phyloP scores from a whole-genome alignment of 2,113 vertebrate genomes.

The Candoia aspera region DNA sequence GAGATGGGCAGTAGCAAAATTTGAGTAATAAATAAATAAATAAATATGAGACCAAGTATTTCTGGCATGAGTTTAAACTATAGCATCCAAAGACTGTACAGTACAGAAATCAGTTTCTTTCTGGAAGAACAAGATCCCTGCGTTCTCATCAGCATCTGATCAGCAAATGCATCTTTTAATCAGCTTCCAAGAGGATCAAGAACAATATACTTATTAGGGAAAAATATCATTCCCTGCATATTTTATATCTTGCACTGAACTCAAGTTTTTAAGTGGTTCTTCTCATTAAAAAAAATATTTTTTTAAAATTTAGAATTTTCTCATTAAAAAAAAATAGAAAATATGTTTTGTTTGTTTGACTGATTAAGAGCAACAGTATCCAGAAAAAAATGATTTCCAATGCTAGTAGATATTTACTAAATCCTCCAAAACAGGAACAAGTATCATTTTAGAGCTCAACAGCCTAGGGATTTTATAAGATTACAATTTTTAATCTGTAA shows the following conservation, averaged over 20 bases:
- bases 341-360: slow-evolving; percentile 30
- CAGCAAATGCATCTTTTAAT: slow-evolving; percentile 25
- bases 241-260: neutral
- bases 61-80: neutral
- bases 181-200: neutral
- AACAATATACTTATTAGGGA: neutral
- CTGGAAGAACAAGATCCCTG: neutral
- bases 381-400: neutral
- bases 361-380: slow-evolving; percentile 18
- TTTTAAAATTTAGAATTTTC: too few relatives aligned
- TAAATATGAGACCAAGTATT: neutral
- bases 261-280: neutral
- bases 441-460: neutral
- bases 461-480: slow-evolving; percentile 20
- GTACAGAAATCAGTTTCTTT: neutral
- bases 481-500: neutral
- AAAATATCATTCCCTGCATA: neutral
- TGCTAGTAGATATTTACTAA: neutral
- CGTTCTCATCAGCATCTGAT: neutral
- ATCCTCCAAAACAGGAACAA: neutral
- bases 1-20: too few relatives aligned
- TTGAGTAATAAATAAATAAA: too few relatives aligned
- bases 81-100: neutral
- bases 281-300: slow-evolving; percentile 13
- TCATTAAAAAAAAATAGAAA: slow-evolving; percentile 22